Evolutionary conservation across 2,888 invertebrate species (phyloP).

Genomic region (Alloplasta piceator): DNA sequence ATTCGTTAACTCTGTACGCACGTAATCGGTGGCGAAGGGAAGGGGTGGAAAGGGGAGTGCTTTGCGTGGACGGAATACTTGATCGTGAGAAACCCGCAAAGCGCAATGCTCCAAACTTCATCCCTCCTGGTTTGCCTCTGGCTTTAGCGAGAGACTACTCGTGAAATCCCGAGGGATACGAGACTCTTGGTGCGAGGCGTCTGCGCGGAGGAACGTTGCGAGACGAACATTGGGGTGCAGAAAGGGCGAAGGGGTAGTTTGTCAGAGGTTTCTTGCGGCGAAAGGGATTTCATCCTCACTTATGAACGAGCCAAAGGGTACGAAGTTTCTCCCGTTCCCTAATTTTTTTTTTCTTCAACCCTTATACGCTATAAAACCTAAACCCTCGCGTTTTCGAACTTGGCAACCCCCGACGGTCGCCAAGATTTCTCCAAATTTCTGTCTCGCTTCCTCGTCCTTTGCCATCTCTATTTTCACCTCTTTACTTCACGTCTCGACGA

Average conservation of each 20-base stretch:
- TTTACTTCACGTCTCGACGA: constrained; percentile 42
- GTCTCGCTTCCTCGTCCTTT: constrained; percentile 15
- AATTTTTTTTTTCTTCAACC: neutral
- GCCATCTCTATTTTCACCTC: constrained; percentile 4
- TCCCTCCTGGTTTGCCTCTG: constrained; percentile 14
- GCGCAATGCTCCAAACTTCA: neutral
- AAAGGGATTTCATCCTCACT: constrained; percentile 39
- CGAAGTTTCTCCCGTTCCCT: constrained; percentile 34
- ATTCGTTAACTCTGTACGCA: constrained; percentile 60
- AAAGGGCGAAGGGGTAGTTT: constrained; percentile 16
- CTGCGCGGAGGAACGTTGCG: constrained; percentile 7
- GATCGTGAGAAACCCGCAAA: constrained; percentile 58
- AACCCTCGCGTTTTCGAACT: constrained; percentile 49
- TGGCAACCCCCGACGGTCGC: constrained; percentile 53
- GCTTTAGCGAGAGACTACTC: constrained; percentile 36
- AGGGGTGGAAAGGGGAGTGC: neutral
- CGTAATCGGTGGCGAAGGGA: constrained; percentile 2
- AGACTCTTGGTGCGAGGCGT: constrained; percentile 10
- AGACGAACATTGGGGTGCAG: neutral
- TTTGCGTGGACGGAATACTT: constrained; percentile 63
- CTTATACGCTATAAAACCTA: neutral
- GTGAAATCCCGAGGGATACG: constrained; percentile 27
- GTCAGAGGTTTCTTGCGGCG: constrained; percentile 36
- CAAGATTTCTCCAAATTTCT: constrained; percentile 40
- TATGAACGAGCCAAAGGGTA: constrained; percentile 20